These are phyloP conservation scores for Drosophila kohkoa DNA, from an alignment of 1,140 invertebrate genomes.

Conservation along the genomic window DNA sequence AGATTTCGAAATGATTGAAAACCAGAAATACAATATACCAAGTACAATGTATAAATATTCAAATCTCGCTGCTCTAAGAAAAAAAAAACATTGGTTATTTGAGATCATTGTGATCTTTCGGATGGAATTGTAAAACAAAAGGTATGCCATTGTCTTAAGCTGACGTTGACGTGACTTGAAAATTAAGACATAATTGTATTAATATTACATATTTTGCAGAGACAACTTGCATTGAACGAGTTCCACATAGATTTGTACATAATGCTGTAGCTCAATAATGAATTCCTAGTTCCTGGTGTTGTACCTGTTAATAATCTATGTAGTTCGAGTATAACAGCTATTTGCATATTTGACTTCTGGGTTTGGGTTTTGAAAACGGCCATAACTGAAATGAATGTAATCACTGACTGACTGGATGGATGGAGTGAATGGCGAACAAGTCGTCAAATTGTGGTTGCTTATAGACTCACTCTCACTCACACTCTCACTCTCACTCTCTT, in stretches of 20 bases:
- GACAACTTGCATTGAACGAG: not conserved
- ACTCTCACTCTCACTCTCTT: slow-evolving; percentile 10
- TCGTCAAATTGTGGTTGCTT: slow-evolving; percentile 56
- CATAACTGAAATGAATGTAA: slow-evolving; percentile 46
- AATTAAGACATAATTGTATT: slow-evolving; percentile 38
- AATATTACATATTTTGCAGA: slow-evolving; percentile 27
- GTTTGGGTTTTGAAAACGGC: slow-evolving; percentile 46
- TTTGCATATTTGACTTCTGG: slow-evolving; percentile 69
- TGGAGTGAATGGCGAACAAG: slow-evolving; percentile 65
- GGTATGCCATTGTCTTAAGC: slow-evolving; percentile 53
- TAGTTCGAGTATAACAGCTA: not conserved
- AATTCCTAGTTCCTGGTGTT: slow-evolving; percentile 16
- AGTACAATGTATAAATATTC: slow-evolving; percentile 31
- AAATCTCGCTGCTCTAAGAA: slow-evolving; percentile 17
- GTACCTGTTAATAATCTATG: slow-evolving; percentile 2
- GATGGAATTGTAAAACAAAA: slow-evolving; percentile 42
- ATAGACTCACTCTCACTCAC: slow-evolving; percentile 23
- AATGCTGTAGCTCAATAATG: not conserved
- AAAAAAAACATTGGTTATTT: slow-evolving; percentile 13
- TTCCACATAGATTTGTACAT: not conserved
- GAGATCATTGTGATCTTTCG: slow-evolving; percentile 11
- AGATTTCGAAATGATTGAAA: slow-evolving; percentile 25
- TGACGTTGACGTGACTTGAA: slow-evolving; percentile 22
- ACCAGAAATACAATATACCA: slow-evolving; percentile 14
- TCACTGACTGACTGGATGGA: slow-evolving; percentile 15